Conservation (phyloP, 2,113 vertebrate species). For the Syrrhaptes paradoxus region DNA sequence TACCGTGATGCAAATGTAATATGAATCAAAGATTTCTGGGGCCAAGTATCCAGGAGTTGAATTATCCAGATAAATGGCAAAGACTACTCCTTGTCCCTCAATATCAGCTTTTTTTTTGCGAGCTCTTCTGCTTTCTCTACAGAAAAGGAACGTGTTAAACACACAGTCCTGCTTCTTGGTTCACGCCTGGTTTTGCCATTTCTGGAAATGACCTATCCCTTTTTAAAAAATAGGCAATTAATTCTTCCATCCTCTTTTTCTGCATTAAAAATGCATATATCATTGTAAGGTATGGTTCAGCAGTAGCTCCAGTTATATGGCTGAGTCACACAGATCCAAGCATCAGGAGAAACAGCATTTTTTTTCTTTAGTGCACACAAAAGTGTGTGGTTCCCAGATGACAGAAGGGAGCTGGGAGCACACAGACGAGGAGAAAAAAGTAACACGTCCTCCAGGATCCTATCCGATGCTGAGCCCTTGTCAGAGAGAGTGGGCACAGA, state of each 20-base stretch:
- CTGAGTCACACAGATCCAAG: not conserved
- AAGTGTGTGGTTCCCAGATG: not conserved
- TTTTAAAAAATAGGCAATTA: not conserved
- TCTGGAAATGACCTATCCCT: not conserved
- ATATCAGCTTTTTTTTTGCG: accelerated
- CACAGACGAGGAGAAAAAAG: not conserved
- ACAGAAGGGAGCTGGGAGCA: not conserved
- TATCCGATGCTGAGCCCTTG: not conserved
- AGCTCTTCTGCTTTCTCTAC: not conserved
- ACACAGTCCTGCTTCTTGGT: not conserved
- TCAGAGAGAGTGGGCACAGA: not conserved
- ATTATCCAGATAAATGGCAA: accelerated
- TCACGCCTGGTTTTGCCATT: not conserved
- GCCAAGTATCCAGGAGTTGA: not conserved
- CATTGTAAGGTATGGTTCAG: accelerated
- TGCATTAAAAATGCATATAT: not conserved
- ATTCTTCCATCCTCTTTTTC: not conserved
- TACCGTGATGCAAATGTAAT: not conserved
- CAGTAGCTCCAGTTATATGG: not conserved
- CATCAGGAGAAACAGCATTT: not conserved
- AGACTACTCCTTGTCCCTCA: accelerated
- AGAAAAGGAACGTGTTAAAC: not conserved
- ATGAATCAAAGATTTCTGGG: not conserved
- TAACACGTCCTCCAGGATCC: not conserved
- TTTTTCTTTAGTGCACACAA: not conserved